Base-by-base conservation (phyloP, 2,888 invertebrate genomes). In the Tetropium fuscum region DNA sequence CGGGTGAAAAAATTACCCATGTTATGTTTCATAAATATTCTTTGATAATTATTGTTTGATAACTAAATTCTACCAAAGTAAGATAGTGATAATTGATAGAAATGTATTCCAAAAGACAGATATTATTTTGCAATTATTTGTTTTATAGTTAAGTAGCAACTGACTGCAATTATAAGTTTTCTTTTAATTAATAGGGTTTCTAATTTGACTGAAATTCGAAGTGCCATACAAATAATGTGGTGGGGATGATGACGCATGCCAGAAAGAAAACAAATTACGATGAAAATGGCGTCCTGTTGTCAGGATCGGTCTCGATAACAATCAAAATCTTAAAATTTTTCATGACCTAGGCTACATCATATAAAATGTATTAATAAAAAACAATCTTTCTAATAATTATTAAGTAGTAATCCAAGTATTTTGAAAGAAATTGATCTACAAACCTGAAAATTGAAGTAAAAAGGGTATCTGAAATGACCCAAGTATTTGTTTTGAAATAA, bases 341-440 rank as follows among this genome's bases (percentile, higher is more conserved):
- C 69, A 80, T 81, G 80, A 76, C 73, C 69, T 75, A 80, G 79
- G 79, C 77, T 72, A 64, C 77, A 81, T 81, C 80, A 72, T 73
- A 66, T 69, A 71, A 67, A 69, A 72, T 73, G 70, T 73, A 74
- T 48, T 54, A 68, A 72, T 69, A 72, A 71, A 72, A 71, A 69
- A 53, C 41, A 60, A 58, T 53, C 36, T 54, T 15, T 41, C 43
- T 36, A 56, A 60, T 61, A 32, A 51, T 49, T 43, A 61, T 32
- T 56, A 22, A 60, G 30, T 53, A 64, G 10, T 40, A 34, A 45
- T 59, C 48, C 49, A 51, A 54, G 51, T 70, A 71, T 74, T 68
- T 65, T 32, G 53, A 49, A 48, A 58, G 65, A 44, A 69, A 63
- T 43, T 60, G 45, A 61, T 44, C 32, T 47, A 56, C 48, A 69